A percentile compares a stretch with the other conserved stretches of the same genome.
These are phyloP conservation scores for Grallaria varia DNA, from an alignment of 2,113 vertebrate genomes.

Conservation along the genomic window DNA sequence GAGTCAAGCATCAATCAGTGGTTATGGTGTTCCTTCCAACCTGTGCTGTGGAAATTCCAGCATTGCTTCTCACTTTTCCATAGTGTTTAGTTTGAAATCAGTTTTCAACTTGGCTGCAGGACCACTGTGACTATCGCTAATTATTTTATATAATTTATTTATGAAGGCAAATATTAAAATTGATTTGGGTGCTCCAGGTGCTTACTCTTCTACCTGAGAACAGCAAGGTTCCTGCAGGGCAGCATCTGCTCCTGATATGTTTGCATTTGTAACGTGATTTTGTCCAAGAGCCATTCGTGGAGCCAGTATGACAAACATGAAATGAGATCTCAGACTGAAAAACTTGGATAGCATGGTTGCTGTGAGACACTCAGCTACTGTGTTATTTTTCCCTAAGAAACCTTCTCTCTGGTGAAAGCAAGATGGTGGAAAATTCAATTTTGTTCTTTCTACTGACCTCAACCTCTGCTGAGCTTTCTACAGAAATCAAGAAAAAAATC, in stretches of 20 bases:
- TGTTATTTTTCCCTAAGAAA: not conserved
- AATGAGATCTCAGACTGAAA: conserved; percentile 5
- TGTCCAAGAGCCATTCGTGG: not conserved
- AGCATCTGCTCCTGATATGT: not conserved
- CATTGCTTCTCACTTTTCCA: not conserved
- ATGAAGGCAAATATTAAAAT: not conserved
- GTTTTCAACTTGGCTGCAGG: not conserved
- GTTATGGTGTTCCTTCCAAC: not conserved
- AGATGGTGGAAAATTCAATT: not conserved
- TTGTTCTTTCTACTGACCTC: not conserved
- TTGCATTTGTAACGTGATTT: not conserved
- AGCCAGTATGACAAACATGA: not conserved
- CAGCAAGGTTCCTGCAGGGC: not conserved
- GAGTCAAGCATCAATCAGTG: not conserved
- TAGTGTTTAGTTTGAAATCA: not conserved
- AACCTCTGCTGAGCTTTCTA: not conserved
- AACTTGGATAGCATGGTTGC: not conserved
- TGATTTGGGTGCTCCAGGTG: not conserved
- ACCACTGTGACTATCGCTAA: not conserved
- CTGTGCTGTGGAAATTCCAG: not conserved
- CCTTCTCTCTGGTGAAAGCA: not conserved
- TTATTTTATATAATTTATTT: not conserved
- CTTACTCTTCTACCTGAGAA: not conserved
- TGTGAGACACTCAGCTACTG: not conserved
- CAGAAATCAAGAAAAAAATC: not conserved